Evolutionary conservation across 2,797 vertebrate species (phyloP), one percentile per base, ranked within the genome.

Genomic region (Pampus argenteus): DNA sequence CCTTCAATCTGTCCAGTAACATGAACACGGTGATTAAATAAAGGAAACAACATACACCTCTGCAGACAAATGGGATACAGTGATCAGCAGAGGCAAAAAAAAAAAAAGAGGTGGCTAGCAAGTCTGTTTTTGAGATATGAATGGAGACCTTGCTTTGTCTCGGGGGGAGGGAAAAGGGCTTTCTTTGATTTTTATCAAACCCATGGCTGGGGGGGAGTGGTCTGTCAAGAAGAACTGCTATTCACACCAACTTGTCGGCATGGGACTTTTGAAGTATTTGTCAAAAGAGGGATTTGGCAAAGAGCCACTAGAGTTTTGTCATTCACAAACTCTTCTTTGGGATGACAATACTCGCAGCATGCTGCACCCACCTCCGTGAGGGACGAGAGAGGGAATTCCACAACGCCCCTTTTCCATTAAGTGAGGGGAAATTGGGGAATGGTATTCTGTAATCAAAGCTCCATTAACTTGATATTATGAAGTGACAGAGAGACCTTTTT

Each of bases 241-340:
- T 93, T 93, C 92, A 92, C 90, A 91, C 90, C 84, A 78, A 78
- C 77, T 80, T 89, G 91, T 88, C 91, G 79, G 91, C 86, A 64
- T 81, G 85, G 76, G 84, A 82, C 84, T 89, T 93, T 92, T 90
- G 90, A 92, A 93, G 92, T 71, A 48, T 87, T 88, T 86, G 86
- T 92, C 89, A 92, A 84, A 90, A 91, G 89, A 80, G 74, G 84
- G 89, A 86, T 92, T 93, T 93, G 90, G 91, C 88, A 71, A 57
- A 86, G 81, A 69, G 85, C 89, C 89, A 91, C 76, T 66, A 72
- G 79, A 87, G 84, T 86, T 87, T 90, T 89, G 86, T 91, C 88
- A 92, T 92, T 93, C 90, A 91, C 83, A 88, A 88, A 86, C 81
- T 87, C 81, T 29, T 70, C 61, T 80, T 64, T 58, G 54, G 74